A percentile compares a stretch with the other conserved stretches of the same genome.
These are phyloP conservation scores for Pristiophorus japonicus DNA, from an alignment of 2,113 vertebrate species.

Conservation along the genomic window DNA sequence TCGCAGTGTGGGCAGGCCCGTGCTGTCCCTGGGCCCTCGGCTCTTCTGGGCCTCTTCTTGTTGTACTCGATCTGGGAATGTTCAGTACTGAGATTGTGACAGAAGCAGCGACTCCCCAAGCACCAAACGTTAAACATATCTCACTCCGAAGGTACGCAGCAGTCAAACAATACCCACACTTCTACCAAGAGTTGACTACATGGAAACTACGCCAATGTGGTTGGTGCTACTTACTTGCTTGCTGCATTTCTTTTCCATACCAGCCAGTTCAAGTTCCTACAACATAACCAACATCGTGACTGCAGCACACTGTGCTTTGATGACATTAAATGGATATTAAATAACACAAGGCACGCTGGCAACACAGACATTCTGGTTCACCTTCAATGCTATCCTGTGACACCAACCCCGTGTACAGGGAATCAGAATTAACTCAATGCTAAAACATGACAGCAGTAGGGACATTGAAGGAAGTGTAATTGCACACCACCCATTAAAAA, in stretches of 20 bases:
- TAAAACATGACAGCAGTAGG: neutral
- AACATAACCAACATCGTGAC: no score
- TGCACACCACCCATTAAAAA: neutral
- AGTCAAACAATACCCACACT: neutral
- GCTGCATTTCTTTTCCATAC: neutral
- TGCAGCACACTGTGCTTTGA: neutral
- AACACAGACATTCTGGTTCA: neutral
- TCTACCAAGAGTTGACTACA: neutral
- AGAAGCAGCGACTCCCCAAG: neutral
- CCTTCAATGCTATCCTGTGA: neutral
- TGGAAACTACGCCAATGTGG: neutral
- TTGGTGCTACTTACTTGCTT: neutral
- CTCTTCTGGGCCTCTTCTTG: no score
- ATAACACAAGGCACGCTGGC: neutral
- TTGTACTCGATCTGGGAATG: neutral
- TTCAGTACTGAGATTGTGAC: neutral
- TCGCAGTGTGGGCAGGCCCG: no score
- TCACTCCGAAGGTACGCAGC: neutral
- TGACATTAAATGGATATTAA: neutral
- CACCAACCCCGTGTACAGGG: neutral
- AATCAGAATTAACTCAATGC: neutral
- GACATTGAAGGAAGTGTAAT: neutral
- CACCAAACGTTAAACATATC: neutral
- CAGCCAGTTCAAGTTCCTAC: neutral
- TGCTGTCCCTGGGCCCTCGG: no score